phyloP scores from a whole-genome alignment of 2,797 vertebrate genomes.

The Prunella strophiata region DNA sequence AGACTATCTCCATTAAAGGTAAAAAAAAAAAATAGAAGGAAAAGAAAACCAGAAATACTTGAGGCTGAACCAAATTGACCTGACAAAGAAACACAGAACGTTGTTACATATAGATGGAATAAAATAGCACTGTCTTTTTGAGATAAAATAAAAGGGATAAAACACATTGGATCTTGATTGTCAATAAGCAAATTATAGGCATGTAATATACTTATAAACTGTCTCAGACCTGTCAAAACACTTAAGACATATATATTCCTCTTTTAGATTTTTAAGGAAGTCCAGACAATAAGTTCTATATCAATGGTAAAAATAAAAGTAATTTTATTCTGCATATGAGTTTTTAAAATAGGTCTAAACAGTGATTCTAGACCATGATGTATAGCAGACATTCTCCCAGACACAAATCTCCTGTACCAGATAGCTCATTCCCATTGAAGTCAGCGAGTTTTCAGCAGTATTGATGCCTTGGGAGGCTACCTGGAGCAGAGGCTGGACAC shows the following conservation, averaged over 20 bases:
- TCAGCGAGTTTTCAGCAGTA: neutral
- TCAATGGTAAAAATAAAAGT: neutral
- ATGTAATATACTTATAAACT: neutral
- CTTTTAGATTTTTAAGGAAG: neutral
- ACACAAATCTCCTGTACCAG: neutral
- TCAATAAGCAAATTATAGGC: neutral
- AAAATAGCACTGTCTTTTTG: neutral
- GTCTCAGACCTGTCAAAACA: neutral
- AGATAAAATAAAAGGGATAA: neutral
- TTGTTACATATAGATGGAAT: neutral
- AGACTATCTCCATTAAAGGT: neutral
- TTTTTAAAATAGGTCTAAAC: neutral
- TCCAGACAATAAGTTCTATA: neutral
- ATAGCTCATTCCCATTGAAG: neutral
- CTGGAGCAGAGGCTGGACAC: neutral
- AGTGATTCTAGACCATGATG: neutral
- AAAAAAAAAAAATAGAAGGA: neutral
- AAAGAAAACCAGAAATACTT: rapidly evolving
- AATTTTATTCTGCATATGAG: neutral
- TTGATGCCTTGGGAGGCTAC: neutral
- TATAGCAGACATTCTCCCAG: neutral
- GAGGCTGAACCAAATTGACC: neutral
- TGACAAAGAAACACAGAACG: neutral
- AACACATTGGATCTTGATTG: neutral
- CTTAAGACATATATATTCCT: neutral